phyloP scores from a whole-genome alignment of 1,140 invertebrate genomes.

The Aethina tumida region DNA sequence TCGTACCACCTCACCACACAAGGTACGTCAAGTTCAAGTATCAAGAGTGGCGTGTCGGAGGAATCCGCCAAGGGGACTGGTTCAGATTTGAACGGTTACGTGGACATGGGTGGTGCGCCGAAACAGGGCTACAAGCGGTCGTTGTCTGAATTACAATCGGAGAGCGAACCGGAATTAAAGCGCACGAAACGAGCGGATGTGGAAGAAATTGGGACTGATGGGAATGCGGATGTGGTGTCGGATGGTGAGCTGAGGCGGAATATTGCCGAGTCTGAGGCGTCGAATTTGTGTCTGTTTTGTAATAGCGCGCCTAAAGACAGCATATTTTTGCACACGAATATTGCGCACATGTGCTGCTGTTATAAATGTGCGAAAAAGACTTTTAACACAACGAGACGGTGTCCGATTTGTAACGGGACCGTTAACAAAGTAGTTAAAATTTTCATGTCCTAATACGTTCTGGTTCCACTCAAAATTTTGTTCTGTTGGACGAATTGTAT shows the following conservation, averaged over 20 bases:
- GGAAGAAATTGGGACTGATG: too few species aligned
- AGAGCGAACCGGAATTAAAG: too few species aligned
- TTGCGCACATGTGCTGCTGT: conserved; percentile 55
- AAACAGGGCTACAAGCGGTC: background rate
- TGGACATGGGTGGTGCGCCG: background rate
- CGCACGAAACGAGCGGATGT: background rate
- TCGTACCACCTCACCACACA: conserved; percentile 16
- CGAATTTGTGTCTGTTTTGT: conserved; percentile 45
- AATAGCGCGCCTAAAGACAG: conserved; percentile 48
- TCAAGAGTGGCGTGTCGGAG: background rate
- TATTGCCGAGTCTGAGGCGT: conserved; percentile 6
- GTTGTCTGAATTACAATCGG: too few species aligned
- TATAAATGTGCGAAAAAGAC: conserved; percentile 54
- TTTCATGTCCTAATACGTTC: conserved; percentile 28
- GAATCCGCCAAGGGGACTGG: conserved; percentile 1
- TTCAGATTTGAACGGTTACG: conserved; percentile 4
- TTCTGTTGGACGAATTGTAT: background rate
- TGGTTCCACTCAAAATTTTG: background rate
- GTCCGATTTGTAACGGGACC: conserved; percentile 56
- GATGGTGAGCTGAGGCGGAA: conserved; percentile 7
- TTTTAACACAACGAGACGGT: conserved; percentile 48
- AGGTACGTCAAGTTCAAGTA: conserved; percentile 5
- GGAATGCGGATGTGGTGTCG: background rate
- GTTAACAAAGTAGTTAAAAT: conserved; percentile 52
- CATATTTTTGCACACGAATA: conserved; percentile 52